Evolutionary conservation across 2,888 invertebrate species (phyloP).

Genomic region (Diadegma fenestrale): DNA sequence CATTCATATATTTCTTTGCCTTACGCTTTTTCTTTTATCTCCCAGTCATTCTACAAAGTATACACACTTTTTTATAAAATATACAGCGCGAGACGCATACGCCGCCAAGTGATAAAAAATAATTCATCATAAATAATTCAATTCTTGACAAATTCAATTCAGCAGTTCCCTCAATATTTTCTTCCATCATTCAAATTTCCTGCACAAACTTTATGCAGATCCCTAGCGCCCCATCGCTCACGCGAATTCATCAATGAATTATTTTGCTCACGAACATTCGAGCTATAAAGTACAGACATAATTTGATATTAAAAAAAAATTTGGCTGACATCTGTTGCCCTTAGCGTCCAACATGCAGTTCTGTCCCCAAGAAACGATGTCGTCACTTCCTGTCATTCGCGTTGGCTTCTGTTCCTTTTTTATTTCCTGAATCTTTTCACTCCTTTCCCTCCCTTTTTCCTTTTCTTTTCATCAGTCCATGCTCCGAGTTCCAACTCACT

Average conservation of each 20-base stretch:
- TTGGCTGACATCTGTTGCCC: constrained; percentile 80
- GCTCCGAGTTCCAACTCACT: too few species aligned
- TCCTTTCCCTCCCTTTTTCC: constrained; percentile 36
- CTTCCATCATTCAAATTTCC: neutral
- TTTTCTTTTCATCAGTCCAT: neutral
- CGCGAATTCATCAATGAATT: neutral
- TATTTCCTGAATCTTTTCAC: constrained; percentile 58
- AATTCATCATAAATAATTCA: neutral
- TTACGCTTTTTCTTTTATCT: constrained; percentile 6
- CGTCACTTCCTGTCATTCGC: constrained; percentile 80
- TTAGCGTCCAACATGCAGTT: constrained; percentile 67
- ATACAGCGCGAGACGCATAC: neutral
- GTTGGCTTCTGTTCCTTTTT: constrained; percentile 66
- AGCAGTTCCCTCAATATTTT: neutral
- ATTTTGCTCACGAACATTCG: neutral
- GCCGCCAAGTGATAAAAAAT: neutral
- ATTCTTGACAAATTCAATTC: neutral
- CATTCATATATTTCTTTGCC: constrained; percentile 31
- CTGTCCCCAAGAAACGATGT: constrained; percentile 74
- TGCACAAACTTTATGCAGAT: neutral
- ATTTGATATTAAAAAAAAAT: constrained; percentile 65
- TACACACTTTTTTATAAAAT: neutral
- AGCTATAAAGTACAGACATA: neutral
- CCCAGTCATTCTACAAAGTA: neutral
- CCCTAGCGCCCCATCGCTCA: neutral